Evolutionary conservation across 2,113 vertebrate genomes (phyloP).

Genomic region (Actenoides lindsayi): DNA sequence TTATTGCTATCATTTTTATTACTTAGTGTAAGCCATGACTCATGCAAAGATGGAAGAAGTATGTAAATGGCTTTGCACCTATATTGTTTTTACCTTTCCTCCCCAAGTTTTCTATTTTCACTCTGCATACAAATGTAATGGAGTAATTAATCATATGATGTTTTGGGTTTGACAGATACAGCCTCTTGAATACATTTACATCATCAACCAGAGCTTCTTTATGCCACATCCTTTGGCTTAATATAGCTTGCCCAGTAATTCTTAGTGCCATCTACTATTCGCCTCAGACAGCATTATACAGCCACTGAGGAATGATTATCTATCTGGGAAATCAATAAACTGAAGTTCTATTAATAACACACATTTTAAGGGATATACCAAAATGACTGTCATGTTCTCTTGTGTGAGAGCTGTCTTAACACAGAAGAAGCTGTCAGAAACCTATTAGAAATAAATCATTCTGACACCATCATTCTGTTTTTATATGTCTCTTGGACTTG

Average conservation of each 20-base stretch:
- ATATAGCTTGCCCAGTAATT: slow-evolving; percentile 26
- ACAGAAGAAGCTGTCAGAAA: slow-evolving; percentile 24
- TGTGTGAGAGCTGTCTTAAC: not conserved
- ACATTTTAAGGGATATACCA: slow-evolving; percentile 27
- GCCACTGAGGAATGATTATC: slow-evolving; percentile 52
- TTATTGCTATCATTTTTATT: not conserved
- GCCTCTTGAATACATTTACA: slow-evolving; percentile 27
- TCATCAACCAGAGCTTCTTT: not conserved
- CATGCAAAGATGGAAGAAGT: not conserved
- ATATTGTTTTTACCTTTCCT: not conserved
- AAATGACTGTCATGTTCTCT: slow-evolving; percentile 34
- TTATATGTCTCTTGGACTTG: not conserved
- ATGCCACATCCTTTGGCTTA: not conserved
- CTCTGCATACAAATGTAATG: slow-evolving; percentile 14
- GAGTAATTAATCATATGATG: slow-evolving; percentile 59
- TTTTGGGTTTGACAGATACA: not conserved
- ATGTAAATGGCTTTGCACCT: not conserved
- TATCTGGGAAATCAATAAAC: slow-evolving; percentile 63
- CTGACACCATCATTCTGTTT: slow-evolving; percentile 14
- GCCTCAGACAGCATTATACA: slow-evolving; percentile 38
- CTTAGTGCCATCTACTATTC: slow-evolving; percentile 30
- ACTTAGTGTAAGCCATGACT: not conserved
- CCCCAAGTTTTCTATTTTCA: not conserved
- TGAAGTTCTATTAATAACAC: slow-evolving; percentile 58
- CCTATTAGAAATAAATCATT: slow-evolving; percentile 49